These are phyloP conservation scores for Corynorhinus townsendii DNA, from an alignment of 2,113 vertebrate species.

Conservation along the genomic window DNA sequence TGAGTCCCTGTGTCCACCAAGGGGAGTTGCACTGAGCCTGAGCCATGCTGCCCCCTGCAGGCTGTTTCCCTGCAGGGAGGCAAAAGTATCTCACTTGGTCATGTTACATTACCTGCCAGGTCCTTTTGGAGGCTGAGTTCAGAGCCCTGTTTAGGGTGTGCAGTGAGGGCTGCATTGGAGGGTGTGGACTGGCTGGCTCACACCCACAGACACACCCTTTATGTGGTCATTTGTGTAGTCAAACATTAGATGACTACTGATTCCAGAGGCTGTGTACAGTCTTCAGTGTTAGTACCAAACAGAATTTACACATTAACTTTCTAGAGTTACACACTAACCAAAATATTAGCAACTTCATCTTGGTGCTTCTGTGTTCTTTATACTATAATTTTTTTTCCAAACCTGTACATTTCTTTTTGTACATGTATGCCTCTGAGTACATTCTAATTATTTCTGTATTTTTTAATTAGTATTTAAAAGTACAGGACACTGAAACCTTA, in stretches of 20 bases:
- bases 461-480: neutral
- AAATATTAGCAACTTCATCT: neutral
- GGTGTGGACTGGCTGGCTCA: too few relatives aligned
- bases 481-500: neutral
- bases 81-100: rapidly evolving
- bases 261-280: neutral
- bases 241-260: neutral
- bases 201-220: neutral
- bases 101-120: rapidly evolving
- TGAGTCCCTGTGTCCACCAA: too few relatives aligned
- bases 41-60: neutral
- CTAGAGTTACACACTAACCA: neutral
- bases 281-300: neutral
- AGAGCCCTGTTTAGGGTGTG: neutral
- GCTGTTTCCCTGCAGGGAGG: too few relatives aligned
- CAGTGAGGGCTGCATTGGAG: rapidly evolving
- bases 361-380: neutral
- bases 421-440: neutral
- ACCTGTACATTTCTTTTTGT: neutral
- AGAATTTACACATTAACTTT: neutral
- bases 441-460: neutral
- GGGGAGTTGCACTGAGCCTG: rapidly evolving
- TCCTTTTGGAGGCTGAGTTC: neutral
- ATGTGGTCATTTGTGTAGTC: neutral
- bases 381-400: neutral